phyloP scores from a whole-genome alignment of 1,140 invertebrate species.

The Hyles euphorbiae region DNA sequence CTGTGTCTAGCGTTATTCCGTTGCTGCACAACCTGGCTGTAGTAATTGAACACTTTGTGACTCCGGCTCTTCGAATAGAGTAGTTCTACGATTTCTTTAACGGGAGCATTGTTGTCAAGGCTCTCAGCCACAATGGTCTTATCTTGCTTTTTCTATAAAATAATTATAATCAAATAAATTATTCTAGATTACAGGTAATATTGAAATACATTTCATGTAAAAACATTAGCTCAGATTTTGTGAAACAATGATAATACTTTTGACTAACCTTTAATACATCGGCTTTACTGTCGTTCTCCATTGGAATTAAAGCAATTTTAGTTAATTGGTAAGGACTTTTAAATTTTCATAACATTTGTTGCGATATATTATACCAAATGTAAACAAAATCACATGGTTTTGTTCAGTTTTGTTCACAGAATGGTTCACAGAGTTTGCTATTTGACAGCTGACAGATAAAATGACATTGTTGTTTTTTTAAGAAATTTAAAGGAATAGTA shows the following conservation, averaged over 20 bases:
- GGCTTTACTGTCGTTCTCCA: constrained; percentile 1
- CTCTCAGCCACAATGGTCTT: constrained; percentile 9
- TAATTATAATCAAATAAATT: not conserved
- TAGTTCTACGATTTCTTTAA: constrained; percentile 13
- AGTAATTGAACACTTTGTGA: constrained; percentile 41
- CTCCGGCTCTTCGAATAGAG: constrained; percentile 26
- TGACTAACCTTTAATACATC: not conserved
- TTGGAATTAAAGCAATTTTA: not conserved
- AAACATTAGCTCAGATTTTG: not conserved
- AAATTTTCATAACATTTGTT: too few relatives aligned
- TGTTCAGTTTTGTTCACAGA: too few relatives aligned
- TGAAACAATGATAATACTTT: not conserved
- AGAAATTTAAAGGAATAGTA: too few relatives aligned
- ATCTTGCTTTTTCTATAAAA: constrained; percentile 15
- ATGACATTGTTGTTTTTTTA: too few relatives aligned
- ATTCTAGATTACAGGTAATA: not conserved
- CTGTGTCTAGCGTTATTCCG: constrained; percentile 17
- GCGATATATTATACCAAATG: too few relatives aligned
- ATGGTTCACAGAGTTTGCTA: too few relatives aligned
- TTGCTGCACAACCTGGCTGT: constrained; percentile 34
- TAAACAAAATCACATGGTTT: too few relatives aligned
- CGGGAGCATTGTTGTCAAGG: constrained; percentile 12
- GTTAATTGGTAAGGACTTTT: not conserved
- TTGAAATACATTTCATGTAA: not conserved
- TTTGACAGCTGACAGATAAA: too few relatives aligned